phyloP scores from a whole-genome alignment of 2,888 invertebrate species.

The Molorchus minor region DNA sequence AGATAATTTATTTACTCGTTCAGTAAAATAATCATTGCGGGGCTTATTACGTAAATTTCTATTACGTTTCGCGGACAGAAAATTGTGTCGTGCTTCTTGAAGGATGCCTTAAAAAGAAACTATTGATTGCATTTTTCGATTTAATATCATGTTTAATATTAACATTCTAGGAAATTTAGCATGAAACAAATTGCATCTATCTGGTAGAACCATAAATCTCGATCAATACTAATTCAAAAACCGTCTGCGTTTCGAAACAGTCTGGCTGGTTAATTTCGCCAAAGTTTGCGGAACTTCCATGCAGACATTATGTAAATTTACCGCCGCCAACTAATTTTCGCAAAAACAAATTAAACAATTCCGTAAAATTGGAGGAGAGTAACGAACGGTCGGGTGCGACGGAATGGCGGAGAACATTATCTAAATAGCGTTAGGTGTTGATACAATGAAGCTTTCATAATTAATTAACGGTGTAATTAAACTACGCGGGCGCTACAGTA shows the following conservation, averaged over 20 bases:
- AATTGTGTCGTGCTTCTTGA: too few species aligned
- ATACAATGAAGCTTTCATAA: slow-evolving; percentile 61
- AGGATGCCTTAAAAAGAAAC: too few species aligned
- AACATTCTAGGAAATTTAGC: too few species aligned
- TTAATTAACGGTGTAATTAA: slow-evolving; percentile 63
- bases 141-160: too few species aligned
- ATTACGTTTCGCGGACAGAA: too few species aligned
- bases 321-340: slow-evolving; percentile 50
- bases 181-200: too few species aligned
- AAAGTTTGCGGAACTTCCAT: slow-evolving; percentile 45
- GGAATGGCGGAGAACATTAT: slow-evolving; percentile 51
- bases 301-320: slow-evolving; percentile 46
- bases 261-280: slow-evolving; percentile 39
- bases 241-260: slow-evolving; percentile 35
- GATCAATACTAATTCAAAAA: slow-evolving; percentile 39
- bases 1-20: too few species aligned
- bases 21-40: too few species aligned
- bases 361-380: slow-evolving; percentile 47
- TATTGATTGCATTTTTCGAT: too few species aligned
- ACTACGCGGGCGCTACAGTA: slow-evolving; percentile 59
- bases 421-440: slow-evolving; percentile 58
- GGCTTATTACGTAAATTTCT: too few species aligned
- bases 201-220: too few species aligned
- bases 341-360: slow-evolving; percentile 56
- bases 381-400: slow-evolving; percentile 40